Percentiles rank a stretch among this genome's conserved stretches.
phyloP scores from a whole-genome alignment of 2,113 vertebrate genomes.

The Nycticorax nycticorax region DNA sequence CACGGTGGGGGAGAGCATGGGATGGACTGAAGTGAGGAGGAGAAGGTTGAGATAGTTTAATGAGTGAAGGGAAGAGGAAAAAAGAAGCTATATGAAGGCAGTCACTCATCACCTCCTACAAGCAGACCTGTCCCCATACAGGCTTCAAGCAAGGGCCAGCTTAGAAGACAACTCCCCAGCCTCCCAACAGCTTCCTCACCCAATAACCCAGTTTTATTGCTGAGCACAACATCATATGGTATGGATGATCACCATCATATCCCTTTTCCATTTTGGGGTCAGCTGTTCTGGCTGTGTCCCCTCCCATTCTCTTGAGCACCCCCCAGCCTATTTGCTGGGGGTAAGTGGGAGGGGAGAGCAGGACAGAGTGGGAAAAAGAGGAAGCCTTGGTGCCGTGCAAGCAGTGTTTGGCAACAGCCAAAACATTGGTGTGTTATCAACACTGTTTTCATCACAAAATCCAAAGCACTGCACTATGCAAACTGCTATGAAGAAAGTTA shows the following conservation, averaged over 20 bases:
- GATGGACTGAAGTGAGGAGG: not conserved
- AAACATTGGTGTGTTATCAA: not conserved
- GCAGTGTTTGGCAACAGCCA: not conserved
- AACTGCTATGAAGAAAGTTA: not conserved
- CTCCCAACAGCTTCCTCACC: not conserved
- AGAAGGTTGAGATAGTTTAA: not conserved
- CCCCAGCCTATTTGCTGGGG: not conserved
- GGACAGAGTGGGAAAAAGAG: not conserved
- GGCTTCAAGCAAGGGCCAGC: not conserved
- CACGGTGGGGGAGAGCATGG: fast-evolving
- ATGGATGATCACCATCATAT: not conserved
- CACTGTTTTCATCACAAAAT: not conserved
- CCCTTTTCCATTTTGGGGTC: not conserved
- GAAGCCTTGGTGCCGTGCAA: not conserved
- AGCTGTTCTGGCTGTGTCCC: not conserved
- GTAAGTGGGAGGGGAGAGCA: fast-evolving
- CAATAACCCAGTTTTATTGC: not conserved
- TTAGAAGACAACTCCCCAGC: not conserved
- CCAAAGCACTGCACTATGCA: not conserved
- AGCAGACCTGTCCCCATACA: not conserved
- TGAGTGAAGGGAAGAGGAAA: not conserved
- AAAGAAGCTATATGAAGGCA: not conserved
- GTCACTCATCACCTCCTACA: not conserved
- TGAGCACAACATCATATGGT: not conserved
- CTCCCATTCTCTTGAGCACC: not conserved